Evolutionary conservation across 2,888 invertebrate species (phyloP).

Genomic region (Acrobasis suavella): DNA sequence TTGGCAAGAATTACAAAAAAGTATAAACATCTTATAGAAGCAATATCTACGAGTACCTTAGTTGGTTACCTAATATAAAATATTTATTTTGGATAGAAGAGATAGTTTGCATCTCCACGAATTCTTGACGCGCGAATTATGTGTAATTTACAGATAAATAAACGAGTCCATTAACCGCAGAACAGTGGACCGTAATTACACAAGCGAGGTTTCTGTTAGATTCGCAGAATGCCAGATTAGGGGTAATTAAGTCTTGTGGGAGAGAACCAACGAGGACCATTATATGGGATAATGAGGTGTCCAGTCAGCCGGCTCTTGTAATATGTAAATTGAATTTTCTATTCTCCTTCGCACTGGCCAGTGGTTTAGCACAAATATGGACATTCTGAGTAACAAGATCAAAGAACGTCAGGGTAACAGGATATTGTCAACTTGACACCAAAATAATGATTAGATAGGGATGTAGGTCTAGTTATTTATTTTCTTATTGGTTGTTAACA

Average conservation of each 20-base stretch:
- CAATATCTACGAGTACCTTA: too few species aligned
- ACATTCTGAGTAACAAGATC: neutral
- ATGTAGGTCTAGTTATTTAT: too few species aligned
- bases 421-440: too few species aligned
- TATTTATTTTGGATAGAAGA: neutral
- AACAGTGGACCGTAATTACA: constrained; percentile 71
- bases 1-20: too few species aligned
- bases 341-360: constrained; percentile 49
- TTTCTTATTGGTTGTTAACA: too few species aligned
- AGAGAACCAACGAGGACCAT: constrained; percentile 65
- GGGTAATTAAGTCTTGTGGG: constrained; percentile 76
- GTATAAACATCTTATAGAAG: too few species aligned
- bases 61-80: too few species aligned
- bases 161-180: constrained; percentile 68
- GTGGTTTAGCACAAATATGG: constrained; percentile 42
- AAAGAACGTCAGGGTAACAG: too few species aligned
- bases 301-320: constrained; percentile 70
- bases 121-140: constrained; percentile 42
- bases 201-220: constrained; percentile 65
- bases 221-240: constrained; percentile 74
- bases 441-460: too few species aligned
- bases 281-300: constrained; percentile 79
- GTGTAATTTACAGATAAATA: constrained; percentile 68
- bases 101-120: neutral
- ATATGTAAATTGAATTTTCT: constrained; percentile 77